Base-by-base conservation (phyloP, 2,797 vertebrate genomes). In the Acanthiza pusilla region DNA sequence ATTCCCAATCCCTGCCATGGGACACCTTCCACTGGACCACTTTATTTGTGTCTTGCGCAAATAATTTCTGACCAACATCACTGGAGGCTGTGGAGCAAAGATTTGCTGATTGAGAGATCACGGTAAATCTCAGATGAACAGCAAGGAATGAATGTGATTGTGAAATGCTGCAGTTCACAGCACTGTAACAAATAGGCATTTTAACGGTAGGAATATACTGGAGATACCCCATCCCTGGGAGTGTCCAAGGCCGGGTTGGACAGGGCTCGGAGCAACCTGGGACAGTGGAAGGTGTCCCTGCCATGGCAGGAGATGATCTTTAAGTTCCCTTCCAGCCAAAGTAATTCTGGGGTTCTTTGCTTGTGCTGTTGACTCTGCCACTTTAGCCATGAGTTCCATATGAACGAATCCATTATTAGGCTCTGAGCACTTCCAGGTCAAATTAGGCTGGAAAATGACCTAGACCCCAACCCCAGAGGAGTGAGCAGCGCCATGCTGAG, bases 131-230 rank as follows among this genome's bases (percentile, higher is more conserved):
- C 71, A 84, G 62, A 45, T 26, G 53, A 85, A 47, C 3, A 4
- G 20, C 27, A 62, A 57, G 26, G 65, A 38, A n/a, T 0, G 5
- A 0, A 16, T 13, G 14, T 20, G 22, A 9, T 10, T 66, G 36
- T n/a, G 42, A 55, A 83, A 38, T 22, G 27, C 7, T 16, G 3
- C 7, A 9, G n/a, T 21, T 79, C 32, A 27, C 19, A 23, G n/a
- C 18, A 10, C 18, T 68, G 48, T 6, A 32, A 36, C 43, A 25
- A 15, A 76, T 58, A 51, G 7, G 9, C 5, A 70, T 74, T 62
- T 40, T 20, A 5, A 1, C 21, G 2, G 7, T 2, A 5, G 26
- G 1, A 8, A 11, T 19, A 3, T 5, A 3, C 9, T 11, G 26
- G 70, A 68, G 62, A 38, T 63, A 16, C 13, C 18, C 63, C 36